Evolutionary conservation across 2,797 vertebrate genomes (phyloP).

Genomic region (Anabas testudineus): DNA sequence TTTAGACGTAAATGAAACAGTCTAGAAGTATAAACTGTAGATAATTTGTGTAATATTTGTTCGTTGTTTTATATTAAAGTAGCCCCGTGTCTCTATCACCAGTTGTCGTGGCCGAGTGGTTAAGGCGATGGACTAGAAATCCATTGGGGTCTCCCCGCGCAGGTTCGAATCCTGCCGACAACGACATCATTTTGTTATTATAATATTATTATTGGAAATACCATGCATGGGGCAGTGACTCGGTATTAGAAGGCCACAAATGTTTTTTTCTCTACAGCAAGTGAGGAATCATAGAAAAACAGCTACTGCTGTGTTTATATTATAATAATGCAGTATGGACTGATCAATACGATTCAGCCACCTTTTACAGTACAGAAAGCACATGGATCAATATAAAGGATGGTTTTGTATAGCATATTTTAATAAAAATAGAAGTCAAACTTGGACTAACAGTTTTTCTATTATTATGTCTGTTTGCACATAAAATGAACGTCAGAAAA

Average conservation of each 20-base stretch:
- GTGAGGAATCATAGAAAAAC: background rate
- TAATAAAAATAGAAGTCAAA: constrained; percentile 16
- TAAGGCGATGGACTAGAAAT: constrained; percentile 86
- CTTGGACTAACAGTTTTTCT: background rate
- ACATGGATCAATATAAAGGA: too few relatives aligned
- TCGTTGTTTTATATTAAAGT: too few relatives aligned
- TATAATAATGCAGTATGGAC: background rate
- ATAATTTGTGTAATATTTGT: too few relatives aligned
- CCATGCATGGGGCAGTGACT: too few relatives aligned
- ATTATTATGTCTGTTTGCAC: constrained; percentile 42
- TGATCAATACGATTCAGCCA: background rate
- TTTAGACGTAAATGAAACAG: too few relatives aligned
- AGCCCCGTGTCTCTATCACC: too few relatives aligned
- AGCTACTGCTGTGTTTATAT: background rate
- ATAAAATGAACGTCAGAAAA: constrained; percentile 38
- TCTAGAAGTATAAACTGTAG: too few relatives aligned
- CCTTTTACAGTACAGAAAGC: background rate
- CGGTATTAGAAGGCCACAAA: too few relatives aligned
- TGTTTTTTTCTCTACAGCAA: background rate
- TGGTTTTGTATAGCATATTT: background rate
- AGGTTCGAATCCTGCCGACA: constrained; percentile 84
- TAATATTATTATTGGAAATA: too few relatives aligned
- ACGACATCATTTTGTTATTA: too few relatives aligned
- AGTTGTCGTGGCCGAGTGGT: constrained; percentile 84
- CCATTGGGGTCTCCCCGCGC: constrained; percentile 84